phyloP scores from a whole-genome alignment of 2,797 vertebrate species.

The Pipistrellus kuhlii region DNA sequence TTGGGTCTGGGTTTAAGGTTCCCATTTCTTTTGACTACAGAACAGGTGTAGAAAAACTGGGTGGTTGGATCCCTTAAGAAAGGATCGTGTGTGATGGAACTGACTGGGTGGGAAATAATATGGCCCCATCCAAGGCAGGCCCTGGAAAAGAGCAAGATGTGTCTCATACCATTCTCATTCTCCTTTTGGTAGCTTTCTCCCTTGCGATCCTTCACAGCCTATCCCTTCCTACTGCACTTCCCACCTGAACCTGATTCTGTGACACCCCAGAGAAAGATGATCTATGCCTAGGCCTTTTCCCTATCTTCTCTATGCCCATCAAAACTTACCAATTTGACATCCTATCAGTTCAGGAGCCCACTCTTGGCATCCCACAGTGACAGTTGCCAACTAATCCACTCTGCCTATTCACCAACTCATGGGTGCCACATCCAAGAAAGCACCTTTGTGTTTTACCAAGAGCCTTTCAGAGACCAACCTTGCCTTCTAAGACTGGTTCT shows the following conservation, averaged over 20 bases:
- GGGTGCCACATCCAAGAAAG: background rate
- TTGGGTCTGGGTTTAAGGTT: background rate
- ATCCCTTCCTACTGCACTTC: background rate
- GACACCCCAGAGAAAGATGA: background rate
- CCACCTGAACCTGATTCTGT: background rate
- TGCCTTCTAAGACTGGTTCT: background rate
- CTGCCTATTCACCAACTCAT: background rate
- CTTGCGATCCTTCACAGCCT: background rate
- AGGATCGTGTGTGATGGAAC: background rate
- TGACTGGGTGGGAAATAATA: background rate
- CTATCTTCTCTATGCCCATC: background rate
- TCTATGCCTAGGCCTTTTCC: background rate
- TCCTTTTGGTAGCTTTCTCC: background rate
- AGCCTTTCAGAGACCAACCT: background rate
- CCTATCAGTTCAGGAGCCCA: background rate
- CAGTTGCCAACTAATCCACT: background rate
- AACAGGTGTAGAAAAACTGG: background rate
- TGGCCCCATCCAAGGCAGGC: background rate
- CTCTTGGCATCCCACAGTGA: background rate
- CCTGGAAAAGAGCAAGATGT: background rate
- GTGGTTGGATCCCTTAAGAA: background rate
- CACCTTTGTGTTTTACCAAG: background rate
- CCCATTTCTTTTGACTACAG: conserved; percentile 32
- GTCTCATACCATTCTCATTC: background rate
- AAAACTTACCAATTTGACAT: background rate